These are phyloP conservation scores for Trimorus sp. DNA, from an alignment of 2,888 invertebrate genomes.

Conservation along the genomic window DNA sequence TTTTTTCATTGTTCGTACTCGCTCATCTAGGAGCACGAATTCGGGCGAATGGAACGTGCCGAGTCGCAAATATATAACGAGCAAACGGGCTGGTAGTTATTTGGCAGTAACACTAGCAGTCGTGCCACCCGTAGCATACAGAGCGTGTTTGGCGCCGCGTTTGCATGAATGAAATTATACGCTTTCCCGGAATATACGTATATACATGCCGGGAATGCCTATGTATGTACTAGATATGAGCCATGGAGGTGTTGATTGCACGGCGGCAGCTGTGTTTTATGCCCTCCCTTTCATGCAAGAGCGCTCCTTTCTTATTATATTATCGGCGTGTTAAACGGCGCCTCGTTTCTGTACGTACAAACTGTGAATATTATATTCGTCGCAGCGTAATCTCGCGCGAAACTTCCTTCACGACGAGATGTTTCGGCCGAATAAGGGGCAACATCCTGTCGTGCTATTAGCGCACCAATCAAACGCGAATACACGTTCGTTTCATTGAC, in stretches of 20 bases:
- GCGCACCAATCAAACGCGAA: conserved; percentile 55
- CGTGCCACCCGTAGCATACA: conserved; percentile 65
- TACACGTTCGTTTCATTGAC: conserved; percentile 45
- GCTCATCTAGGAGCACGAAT: conserved; percentile 67
- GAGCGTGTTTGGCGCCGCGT: conserved; percentile 76
- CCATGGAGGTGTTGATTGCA: conserved; percentile 77
- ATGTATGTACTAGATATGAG: conserved; percentile 64
- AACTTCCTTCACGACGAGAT: conserved; percentile 64
- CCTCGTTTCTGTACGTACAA: conserved; percentile 76
- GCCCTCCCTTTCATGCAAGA: conserved; percentile 68
- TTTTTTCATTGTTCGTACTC: conserved; percentile 64
- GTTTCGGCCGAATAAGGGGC: conserved; percentile 61
- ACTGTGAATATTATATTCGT: conserved; percentile 77
- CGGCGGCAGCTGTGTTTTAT: conserved; percentile 81
- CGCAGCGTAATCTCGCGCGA: conserved; percentile 62
- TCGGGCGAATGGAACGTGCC: conserved; percentile 69
- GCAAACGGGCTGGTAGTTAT: conserved; percentile 75
- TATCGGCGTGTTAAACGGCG: conserved; percentile 78
- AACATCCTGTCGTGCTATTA: conserved; percentile 64
- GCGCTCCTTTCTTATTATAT: conserved; percentile 75
- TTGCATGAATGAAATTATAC: conserved; percentile 81
- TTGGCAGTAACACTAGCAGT: conserved; percentile 73
- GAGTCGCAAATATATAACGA: conserved; percentile 71
- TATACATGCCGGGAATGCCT: conserved; percentile 68
- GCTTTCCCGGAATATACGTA: conserved; percentile 79